Conservation (phyloP, 2,113 vertebrate species). For the Passer montanus region DNA sequence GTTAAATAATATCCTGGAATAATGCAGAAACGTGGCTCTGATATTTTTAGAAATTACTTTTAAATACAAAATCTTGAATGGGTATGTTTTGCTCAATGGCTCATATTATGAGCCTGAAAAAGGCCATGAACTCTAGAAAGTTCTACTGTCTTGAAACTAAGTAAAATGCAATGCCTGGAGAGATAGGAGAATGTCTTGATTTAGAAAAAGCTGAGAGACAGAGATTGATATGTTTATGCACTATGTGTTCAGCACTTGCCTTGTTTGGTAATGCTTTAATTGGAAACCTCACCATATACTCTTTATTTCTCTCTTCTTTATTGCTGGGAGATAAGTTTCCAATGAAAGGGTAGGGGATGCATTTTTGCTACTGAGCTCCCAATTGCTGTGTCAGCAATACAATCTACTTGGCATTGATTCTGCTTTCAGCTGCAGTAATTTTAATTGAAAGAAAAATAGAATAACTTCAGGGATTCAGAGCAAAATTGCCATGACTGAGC, state of each 20-base stretch:
- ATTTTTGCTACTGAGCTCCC: background rate
- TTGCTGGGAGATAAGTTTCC: background rate
- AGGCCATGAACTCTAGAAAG: background rate
- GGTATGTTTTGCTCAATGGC: background rate
- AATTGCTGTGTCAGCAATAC: background rate
- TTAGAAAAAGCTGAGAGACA: background rate
- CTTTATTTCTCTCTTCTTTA: background rate
- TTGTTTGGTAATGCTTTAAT: background rate
- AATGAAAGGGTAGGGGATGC: background rate
- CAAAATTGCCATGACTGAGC: background rate
- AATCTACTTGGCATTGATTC: background rate
- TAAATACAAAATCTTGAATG: background rate
- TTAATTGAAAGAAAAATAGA: background rate
- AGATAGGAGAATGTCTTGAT: background rate
- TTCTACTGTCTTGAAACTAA: background rate
- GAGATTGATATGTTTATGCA: background rate
- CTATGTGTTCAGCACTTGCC: background rate
- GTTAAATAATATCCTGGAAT: background rate
- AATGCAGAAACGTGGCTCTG: background rate
- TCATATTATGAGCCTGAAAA: background rate
- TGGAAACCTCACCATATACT: background rate
- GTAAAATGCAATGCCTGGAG: background rate
- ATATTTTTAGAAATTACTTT: background rate
- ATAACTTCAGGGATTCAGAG: background rate
- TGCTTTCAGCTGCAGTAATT: background rate